Conservation (phyloP, 2,888 invertebrate genomes). For the Cylindroiulus punctatus region DNA sequence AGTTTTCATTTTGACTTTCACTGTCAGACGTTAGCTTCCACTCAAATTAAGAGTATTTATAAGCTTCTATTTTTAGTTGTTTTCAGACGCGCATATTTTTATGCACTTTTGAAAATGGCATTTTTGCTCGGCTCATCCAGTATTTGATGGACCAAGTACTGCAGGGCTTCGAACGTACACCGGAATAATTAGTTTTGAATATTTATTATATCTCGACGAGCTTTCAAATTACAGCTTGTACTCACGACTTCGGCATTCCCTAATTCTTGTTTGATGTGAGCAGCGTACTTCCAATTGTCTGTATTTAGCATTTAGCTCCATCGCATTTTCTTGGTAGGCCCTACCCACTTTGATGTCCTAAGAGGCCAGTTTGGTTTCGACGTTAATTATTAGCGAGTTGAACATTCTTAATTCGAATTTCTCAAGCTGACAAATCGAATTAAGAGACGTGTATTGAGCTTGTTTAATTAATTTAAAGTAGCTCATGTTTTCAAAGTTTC, state of each 20-base stretch:
- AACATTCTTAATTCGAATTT: background rate
- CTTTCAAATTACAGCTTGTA: background rate
- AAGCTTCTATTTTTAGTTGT: background rate
- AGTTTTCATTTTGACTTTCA: constrained; percentile 26
- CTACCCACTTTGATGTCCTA: background rate
- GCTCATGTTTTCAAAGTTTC: background rate
- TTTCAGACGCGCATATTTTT: background rate
- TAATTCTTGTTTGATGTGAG: background rate
- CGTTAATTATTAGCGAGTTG: background rate
- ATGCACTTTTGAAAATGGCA: background rate
- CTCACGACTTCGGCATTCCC: background rate
- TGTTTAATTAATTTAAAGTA: background rate
- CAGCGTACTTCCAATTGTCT: background rate
- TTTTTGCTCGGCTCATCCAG: background rate
- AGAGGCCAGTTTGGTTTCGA: background rate
- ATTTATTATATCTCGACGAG: background rate
- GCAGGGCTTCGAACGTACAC: background rate
- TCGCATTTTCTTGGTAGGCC: background rate
- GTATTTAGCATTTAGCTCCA: background rate
- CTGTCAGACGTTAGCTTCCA: background rate
- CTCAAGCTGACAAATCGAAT: background rate
- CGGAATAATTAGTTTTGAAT: background rate
- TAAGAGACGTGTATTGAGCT: background rate
- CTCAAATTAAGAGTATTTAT: background rate
- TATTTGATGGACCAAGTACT: background rate